phyloP scores from a whole-genome alignment of 2,113 vertebrate species.

The Dascyllus trimaculatus region DNA sequence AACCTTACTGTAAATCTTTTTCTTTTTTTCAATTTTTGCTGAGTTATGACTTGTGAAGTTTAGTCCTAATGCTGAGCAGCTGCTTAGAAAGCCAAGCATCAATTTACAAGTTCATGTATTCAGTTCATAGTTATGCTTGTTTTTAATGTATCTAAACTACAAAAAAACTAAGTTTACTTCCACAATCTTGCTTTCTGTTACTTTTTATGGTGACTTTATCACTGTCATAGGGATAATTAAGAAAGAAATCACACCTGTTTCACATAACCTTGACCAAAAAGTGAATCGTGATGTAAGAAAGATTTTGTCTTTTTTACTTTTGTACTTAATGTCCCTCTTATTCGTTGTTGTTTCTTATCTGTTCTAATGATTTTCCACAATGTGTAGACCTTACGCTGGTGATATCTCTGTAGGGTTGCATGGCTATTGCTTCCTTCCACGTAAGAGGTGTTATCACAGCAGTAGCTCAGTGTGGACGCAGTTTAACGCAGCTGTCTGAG shows the following conservation, averaged over 20 bases:
- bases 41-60: background rate
- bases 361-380: background rate
- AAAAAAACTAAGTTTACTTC: background rate
- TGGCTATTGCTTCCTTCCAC: constrained; percentile 22
- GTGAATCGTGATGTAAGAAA: background rate
- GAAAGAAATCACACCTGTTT: background rate
- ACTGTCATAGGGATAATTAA: background rate
- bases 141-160: background rate
- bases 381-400: background rate
- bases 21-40: background rate
- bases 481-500: constrained; percentile 10
- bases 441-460: constrained; percentile 2
- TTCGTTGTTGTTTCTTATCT: background rate
- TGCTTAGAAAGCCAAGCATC: background rate
- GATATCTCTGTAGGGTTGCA: background rate
- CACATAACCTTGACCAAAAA: background rate
- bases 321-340: background rate
- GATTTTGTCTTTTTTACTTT: background rate
- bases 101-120: background rate
- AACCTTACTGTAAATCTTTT: background rate
- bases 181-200: background rate
- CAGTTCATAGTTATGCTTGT: background rate
- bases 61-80: background rate
- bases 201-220: background rate
- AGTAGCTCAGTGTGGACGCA: background rate